A percentile compares a stretch with the other conserved stretches of the same genome.
Conservation (phyloP, 2,113 vertebrate genomes). For the Antennarius striatus region DNA sequence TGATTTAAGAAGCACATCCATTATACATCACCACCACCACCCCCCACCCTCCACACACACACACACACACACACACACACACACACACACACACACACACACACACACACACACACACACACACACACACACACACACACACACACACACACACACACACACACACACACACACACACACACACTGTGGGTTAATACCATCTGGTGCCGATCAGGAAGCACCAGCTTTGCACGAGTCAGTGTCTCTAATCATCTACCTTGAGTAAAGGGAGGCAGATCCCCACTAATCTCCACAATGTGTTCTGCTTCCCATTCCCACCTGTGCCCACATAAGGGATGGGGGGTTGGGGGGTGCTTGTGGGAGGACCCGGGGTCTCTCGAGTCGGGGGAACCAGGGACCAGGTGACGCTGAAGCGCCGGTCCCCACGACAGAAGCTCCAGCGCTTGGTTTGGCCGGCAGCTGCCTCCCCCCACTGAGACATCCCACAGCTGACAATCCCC, state of each 20-base stretch:
- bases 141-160: constrained; percentile 39
- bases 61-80: constrained; percentile 33
- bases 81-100: constrained; percentile 34
- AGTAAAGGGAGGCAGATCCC: constrained; percentile 67
- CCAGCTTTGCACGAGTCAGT: constrained; percentile 83
- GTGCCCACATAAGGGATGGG: constrained; percentile 70
- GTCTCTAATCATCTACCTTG: constrained; percentile 81
- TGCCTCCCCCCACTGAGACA: constrained; percentile 82
- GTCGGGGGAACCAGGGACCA: constrained; percentile 73
- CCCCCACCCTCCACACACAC: constrained; percentile 32
- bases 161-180: constrained; percentile 24
- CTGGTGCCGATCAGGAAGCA: constrained; percentile 82
- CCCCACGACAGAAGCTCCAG: constrained; percentile 73
- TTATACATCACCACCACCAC: constrained; percentile 60
- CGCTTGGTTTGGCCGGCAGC: constrained; percentile 77
- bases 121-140: constrained; percentile 31
- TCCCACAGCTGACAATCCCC: constrained; percentile 82
- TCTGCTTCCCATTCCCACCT: constrained; percentile 83
- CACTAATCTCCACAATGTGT: constrained; percentile 84
- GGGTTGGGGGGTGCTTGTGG: constrained; percentile 23
- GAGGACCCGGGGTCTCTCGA: constrained; percentile 59
- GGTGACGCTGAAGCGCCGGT: constrained; percentile 66
- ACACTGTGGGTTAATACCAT: constrained; percentile 75
- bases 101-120: constrained; percentile 24
- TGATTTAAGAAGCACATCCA: constrained; percentile 77